Conservation (phyloP, 2,888 invertebrate species). For the Mylabris sibirica region DNA sequence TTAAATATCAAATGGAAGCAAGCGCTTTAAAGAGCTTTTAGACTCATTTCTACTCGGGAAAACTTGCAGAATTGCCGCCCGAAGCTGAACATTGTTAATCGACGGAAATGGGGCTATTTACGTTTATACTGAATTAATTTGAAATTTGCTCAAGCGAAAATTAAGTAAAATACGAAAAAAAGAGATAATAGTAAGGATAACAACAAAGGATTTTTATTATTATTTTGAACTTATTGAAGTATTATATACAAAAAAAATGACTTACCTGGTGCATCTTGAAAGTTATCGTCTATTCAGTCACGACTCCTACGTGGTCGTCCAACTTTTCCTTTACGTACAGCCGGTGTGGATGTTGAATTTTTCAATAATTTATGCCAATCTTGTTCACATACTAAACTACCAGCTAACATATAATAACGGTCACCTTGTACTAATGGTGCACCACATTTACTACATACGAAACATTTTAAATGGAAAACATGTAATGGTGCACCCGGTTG, state of each 20-base stretch:
- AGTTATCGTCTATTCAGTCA: slow-evolving; percentile 73
- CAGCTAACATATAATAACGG: slow-evolving; percentile 90
- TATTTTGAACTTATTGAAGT: slow-evolving; percentile 31
- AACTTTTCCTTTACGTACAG: slow-evolving; percentile 87
- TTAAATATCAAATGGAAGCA: slow-evolving; percentile 55
- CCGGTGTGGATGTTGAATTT: slow-evolving; percentile 71
- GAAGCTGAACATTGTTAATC: slow-evolving; percentile 53
- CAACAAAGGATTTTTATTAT: not conserved
- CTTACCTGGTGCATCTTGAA: slow-evolving; percentile 44
- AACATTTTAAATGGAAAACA: slow-evolving; percentile 95
- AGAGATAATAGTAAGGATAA: not conserved
- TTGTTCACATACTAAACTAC: slow-evolving; percentile 91
- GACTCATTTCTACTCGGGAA: slow-evolving; percentile 48
- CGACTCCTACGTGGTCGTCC: slow-evolving; percentile 88
- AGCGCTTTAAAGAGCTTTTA: slow-evolving; percentile 50
- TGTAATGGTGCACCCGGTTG: slow-evolving; percentile 70
- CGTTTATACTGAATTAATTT: slow-evolving; percentile 57
- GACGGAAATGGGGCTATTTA: slow-evolving; percentile 56
- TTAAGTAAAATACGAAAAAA: slow-evolving; percentile 50
- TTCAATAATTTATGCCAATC: slow-evolving; percentile 94
- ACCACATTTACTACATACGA: slow-evolving; percentile 93
- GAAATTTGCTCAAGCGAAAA: slow-evolving; percentile 53
- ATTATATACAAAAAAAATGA: not conserved
- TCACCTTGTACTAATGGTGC: slow-evolving; percentile 89
- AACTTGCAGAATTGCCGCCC: slow-evolving; percentile 52